Base-by-base conservation (phyloP, 2,113 vertebrate genomes). In the Paramormyrops kingsleyae region DNA sequence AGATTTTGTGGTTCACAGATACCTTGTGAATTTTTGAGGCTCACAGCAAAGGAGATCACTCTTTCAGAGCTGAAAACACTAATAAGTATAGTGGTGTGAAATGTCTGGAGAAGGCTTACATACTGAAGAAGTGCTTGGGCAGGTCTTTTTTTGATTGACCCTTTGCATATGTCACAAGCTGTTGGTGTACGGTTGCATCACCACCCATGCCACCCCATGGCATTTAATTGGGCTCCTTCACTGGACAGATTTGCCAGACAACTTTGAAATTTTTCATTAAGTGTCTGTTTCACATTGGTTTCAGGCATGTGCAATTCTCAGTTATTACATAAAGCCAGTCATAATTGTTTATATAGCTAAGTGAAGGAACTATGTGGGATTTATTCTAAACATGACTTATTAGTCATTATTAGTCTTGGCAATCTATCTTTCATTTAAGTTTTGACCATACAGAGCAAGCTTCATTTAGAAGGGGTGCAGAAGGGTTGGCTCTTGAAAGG, bases 401-500 rank as follows among this genome's bases (percentile, higher is more conserved):
- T 95, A 94, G 94, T 90, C 92, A 93, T 92, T 92, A 93, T 91
- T 90, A 94, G 95, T 93, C 1, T 59, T 90, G 92, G 94, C 94
- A 92, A 92, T 88, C 90, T 88, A 93, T 94, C 94, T 92, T 91
- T 95, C 44, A 47, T 84, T 83, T 47, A 19, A 46, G 80, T 47
- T 84, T 47, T 47, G 44, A 24, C 21, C 24, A 84, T 10, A 42
- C 5, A 9, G 42, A 80, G 35, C 70, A 3, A 70, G n/a, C 10
- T 31, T 19, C 74, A 19, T 80, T 42, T 7, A 5, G 50, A 52
- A 47, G 46, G 8, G 46, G 46, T 24, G 53, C 52, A 53, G 52
- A 21, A 62, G 6, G 21, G 7, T n/a, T 8, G 56, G 2, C 56
- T 62, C 2, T 24, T 24, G n/a, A n/a, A n/a, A n/a, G 56, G 7